Evolutionary conservation across 2,113 vertebrate species (phyloP).

Genomic region (Ictalurus furcatus): DNA sequence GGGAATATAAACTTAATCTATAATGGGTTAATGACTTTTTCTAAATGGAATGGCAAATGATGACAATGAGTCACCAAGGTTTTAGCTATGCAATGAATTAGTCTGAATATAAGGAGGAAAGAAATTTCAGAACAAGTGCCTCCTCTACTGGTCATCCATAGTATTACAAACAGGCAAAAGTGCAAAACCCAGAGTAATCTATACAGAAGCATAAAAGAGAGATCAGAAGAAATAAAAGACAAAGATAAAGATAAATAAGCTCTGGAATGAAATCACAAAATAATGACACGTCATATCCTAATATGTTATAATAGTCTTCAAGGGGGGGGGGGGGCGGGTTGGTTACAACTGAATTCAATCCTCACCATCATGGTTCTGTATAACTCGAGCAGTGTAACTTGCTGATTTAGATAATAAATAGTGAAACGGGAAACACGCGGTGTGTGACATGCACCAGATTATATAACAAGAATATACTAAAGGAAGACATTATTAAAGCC

Average conservation of each 20-base stretch:
- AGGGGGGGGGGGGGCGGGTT: background rate
- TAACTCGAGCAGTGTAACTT: background rate
- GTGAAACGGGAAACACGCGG: background rate
- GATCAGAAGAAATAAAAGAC: background rate
- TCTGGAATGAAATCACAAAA: background rate
- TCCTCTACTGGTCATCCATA: constrained; percentile 40
- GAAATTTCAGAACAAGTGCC: constrained; percentile 31
- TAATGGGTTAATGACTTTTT: background rate
- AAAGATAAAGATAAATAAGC: background rate
- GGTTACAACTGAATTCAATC: background rate
- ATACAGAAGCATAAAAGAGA: background rate
- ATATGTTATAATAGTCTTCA: background rate
- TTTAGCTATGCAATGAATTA: background rate
- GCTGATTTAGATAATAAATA: background rate
- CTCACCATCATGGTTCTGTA: background rate
- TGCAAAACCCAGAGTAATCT: background rate
- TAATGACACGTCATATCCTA: background rate
- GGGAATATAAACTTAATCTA: background rate
- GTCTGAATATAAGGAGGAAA: background rate
- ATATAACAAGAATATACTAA: background rate
- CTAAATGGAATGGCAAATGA: background rate
- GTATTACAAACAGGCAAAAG: background rate
- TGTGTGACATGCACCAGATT: background rate
- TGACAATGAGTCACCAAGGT: background rate
- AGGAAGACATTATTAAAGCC: background rate